A percentile compares a stretch with the other conserved stretches of the same genome.
phyloP scores from a whole-genome alignment of 2,113 vertebrate genomes.

The Crocuta crocuta region DNA sequence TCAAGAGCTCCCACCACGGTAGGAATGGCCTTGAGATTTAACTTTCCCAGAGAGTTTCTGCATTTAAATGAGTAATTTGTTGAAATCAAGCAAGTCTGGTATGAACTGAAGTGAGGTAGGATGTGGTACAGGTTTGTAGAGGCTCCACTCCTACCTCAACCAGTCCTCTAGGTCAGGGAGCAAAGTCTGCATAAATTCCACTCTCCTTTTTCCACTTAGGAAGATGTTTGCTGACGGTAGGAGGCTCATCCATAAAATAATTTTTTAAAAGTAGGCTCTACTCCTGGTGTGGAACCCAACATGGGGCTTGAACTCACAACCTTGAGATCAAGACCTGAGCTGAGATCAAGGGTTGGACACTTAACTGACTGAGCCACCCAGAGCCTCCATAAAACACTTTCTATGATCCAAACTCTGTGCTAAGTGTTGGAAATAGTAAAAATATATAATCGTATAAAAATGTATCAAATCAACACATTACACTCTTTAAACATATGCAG shows the following conservation, averaged over 20 bases:
- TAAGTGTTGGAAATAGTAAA: constrained; percentile 21
- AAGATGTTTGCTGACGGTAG: not conserved
- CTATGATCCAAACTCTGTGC: not conserved
- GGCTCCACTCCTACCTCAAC: not conserved
- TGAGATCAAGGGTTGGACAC: too few species aligned
- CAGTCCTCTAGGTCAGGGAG: not conserved
- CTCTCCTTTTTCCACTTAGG: not conserved
- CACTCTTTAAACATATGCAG: not conserved
- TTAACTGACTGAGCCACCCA: too few species aligned
- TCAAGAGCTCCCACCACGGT: not conserved
- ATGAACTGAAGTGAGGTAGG: not conserved
- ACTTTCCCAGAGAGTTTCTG: not conserved
- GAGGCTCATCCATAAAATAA: not conserved
- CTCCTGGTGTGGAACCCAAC: too few species aligned
- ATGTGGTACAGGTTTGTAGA: not conserved
- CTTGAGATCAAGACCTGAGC: too few species aligned
- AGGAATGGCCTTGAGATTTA: not conserved
- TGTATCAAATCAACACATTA: not conserved
- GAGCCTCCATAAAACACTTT: not conserved
- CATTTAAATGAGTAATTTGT: not conserved
- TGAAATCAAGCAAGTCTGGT: not conserved
- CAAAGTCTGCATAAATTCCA: not conserved
- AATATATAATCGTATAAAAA: not conserved
- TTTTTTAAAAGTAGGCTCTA: not conserved
- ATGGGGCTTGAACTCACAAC: too few species aligned